Evolutionary conservation across 2,888 invertebrate genomes (phyloP), one percentile per base, ranked within the genome.

Genomic region (Xanthorhoe spadicearia): DNA sequence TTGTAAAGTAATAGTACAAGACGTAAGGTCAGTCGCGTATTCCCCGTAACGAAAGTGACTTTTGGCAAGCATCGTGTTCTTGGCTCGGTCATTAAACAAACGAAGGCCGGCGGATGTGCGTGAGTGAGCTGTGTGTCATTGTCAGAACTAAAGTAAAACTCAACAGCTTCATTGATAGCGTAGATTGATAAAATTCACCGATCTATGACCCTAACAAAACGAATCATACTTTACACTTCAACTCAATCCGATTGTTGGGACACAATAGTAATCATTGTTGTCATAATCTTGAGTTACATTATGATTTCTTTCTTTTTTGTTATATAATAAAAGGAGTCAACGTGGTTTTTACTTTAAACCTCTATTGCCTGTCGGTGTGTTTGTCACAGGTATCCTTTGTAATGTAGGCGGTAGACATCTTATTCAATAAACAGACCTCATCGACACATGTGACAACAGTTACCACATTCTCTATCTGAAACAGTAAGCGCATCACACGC

Each of bases 21-120:
- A n/a, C n/a, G n/a, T 53, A 32, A 68, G 57, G 61, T 68, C 61
- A 61, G 63, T 35, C 23, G 9, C 62, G 59, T 57, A 54, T 64
- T 58, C 65, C 64, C 51, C 59, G 65, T 68, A 64, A 71, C 68
- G 73, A 79, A 75, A 79, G 75, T 73, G 65, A 63, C 64, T 69
- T 77, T 81, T 83, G 83, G 82, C 83, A 81, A 76, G 72, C 74
- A 66, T 32, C 59, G 54, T 63, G 77, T 70, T 81, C 73, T 79
- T 79, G 78, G 78, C 74, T 78, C 77, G 80, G 80, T 79, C 84
- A 83, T 83, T 80, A 83, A 79, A 84, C 79, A 79, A 70, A 64
- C 64, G 82, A 83, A 83, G 85, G 84, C 68, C 78, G 73, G 56
- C 71, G 66, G 64, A 71, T 54, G 70, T 70, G 65, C 59, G 65